phyloP scores from a whole-genome alignment of 2,797 vertebrate species.

The Pipistrellus pygmaeus region DNA sequence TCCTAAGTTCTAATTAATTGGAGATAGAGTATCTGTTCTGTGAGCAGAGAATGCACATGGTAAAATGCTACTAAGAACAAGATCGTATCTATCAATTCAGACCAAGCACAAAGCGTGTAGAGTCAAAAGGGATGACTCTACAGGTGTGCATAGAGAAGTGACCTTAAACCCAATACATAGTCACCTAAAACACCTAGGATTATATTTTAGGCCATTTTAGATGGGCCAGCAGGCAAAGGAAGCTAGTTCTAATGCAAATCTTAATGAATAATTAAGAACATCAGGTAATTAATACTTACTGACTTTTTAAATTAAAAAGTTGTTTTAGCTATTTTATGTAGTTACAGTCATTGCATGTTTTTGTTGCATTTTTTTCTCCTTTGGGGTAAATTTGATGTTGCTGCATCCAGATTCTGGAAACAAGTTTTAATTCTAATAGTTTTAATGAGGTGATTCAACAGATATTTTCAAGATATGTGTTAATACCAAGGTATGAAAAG shows the following conservation, averaged over 20 bases:
- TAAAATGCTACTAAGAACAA: slow-evolving; percentile 8
- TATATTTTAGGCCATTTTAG: not conserved
- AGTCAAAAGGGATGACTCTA: not conserved
- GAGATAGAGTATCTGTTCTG: not conserved
- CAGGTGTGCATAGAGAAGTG: not conserved
- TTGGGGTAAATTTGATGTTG: not conserved
- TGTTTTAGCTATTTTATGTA: not conserved
- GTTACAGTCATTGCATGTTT: not conserved
- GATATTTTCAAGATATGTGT: not conserved
- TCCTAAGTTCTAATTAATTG: not conserved
- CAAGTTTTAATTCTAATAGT: not conserved
- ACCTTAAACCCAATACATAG: not conserved
- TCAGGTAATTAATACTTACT: not conserved
- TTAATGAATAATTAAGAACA: not conserved
- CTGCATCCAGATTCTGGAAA: not conserved
- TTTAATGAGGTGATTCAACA: slow-evolving; percentile 11
- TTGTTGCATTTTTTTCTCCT: not conserved
- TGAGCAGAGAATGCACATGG: not conserved
- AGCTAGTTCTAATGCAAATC: not conserved
- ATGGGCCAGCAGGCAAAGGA: not conserved
- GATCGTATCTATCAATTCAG: not conserved
- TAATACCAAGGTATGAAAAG: not conserved
- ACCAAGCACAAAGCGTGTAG: not conserved
- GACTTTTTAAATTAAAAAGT: not conserved
- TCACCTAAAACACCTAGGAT: not conserved